A percentile compares a stretch with the other conserved stretches of the same genome.
These are phyloP conservation scores for Drosophila paracracens DNA, from an alignment of 2,888 invertebrate species.

Conservation along the genomic window DNA sequence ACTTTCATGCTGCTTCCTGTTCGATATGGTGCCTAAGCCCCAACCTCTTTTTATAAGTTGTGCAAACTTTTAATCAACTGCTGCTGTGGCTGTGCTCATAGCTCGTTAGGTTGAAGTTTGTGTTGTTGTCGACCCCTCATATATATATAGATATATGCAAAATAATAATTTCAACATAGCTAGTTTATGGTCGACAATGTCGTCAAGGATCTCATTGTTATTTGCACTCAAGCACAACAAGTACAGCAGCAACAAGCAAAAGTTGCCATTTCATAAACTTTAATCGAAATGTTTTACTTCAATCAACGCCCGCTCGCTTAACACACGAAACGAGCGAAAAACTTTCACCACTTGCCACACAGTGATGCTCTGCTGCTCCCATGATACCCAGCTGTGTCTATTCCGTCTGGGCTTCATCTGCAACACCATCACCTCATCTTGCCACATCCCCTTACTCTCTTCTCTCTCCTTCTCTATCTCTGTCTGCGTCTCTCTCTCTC, in stretches of 20 bases:
- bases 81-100: conserved; percentile 63
- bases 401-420: conserved; percentile 49
- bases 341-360: conserved; percentile 76
- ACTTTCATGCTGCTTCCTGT: conserved; percentile 52
- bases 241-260: conserved; percentile 29
- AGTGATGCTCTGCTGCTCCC: conserved; percentile 34
- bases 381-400: conserved; percentile 23
- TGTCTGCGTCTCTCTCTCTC: conserved; percentile 7
- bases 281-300: conserved; percentile 81
- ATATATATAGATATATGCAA: conserved; percentile 37
- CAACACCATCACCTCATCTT: conserved; percentile 16
- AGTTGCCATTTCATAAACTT: conserved; percentile 78
- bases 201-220: conserved; percentile 56
- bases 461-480: neutral
- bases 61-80: conserved; percentile 76
- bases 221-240: conserved; percentile 51
- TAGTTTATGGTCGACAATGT: conserved; percentile 67
- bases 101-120: conserved; percentile 52
- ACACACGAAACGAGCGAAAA: conserved; percentile 58
- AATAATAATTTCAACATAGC: conserved; percentile 71
- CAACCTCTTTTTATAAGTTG: conserved; percentile 59
- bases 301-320: conserved; percentile 62
- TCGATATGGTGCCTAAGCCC: conserved; percentile 40
- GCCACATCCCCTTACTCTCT: conserved; percentile 1
- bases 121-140: conserved; percentile 16